Base-by-base conservation (phyloP, 1,140 invertebrate genomes). In the Calephelis nemesis region DNA sequence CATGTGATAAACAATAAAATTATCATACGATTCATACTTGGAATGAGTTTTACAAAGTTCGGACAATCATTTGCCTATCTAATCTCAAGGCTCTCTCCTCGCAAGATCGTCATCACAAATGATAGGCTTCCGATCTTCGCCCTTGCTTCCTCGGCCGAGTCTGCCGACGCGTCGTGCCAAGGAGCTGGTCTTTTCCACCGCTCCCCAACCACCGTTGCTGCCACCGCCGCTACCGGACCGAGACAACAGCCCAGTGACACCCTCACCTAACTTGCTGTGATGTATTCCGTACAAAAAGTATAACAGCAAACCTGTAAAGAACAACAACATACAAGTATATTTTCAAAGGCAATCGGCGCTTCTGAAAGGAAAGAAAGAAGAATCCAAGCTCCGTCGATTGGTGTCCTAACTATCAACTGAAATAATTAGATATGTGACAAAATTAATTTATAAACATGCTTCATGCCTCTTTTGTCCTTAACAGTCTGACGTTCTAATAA, bases 271-370 rank as follows among this genome's bases (percentile, higher is more conserved):
- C 82, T 96, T 96, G 84, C 97, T 98, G 79, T 98, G 95, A 73
- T 97, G 95, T 30, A 98, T 96, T 0, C 97, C 97, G 80, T 98
- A 98, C 0, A 95, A 88, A 84, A 98, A 98, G 82, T 98, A 98
- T 11, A 98, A 94, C 12, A 98, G 85, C 63, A 97, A 93, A 70
- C 97, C 96, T 97, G 87, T 74, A 93, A 90, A 75, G 72, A 62
- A 7, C 30, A 30, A 30, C 0, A 3, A 30, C 30, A 30, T 30
- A 19, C 19, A 30, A 30, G 30, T 30, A 30, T 30, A 30, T 30
- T 30, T 30, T 19, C 15, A 30, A 30, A 4, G 30, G 3, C 30
- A 30, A 4, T 30, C 30, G 30, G 30, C 30, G 2, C 30, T 30
- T 2, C 30, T 30, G 30, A 30, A 30, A 30, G 30, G 30, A 30